Conservation (phyloP, 2,113 vertebrate species). For the Spizaetus ornatus region DNA sequence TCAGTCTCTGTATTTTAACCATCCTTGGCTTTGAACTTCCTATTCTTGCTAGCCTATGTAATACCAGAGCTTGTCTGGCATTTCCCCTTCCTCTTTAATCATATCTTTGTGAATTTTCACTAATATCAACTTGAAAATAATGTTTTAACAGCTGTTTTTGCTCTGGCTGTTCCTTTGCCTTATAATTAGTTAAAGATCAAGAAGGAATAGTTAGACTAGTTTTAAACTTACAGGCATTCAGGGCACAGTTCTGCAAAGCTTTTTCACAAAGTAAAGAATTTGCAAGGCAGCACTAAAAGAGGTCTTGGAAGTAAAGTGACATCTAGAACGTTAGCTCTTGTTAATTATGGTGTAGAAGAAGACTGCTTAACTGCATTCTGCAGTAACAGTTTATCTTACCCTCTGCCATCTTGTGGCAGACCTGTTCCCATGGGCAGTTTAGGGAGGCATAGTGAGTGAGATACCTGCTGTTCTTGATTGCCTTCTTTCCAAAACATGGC, state of each 20-base stretch:
- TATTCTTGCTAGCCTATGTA: not conserved
- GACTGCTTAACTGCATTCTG: not conserved
- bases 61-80: not conserved
- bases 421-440: not conserved
- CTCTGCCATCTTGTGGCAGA: not conserved
- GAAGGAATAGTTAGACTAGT: not conserved
- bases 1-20: not conserved
- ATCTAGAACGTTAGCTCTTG: not conserved
- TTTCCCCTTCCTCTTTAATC: not conserved
- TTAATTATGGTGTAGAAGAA: not conserved
- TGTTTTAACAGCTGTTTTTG: not conserved
- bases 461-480: not conserved
- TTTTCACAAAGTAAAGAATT: not conserved
- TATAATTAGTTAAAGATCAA: not conserved
- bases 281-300: not conserved
- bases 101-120: not conserved
- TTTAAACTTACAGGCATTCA: not conserved
- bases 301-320: not conserved
- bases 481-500: not conserved
- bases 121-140: not conserved
- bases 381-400: not conserved
- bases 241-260: not conserved
- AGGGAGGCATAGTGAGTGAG: not conserved
- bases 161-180: not conserved
- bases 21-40: not conserved